Base-by-base conservation (phyloP, 2,113 vertebrate species). In the Camarhynchus parvulus region DNA sequence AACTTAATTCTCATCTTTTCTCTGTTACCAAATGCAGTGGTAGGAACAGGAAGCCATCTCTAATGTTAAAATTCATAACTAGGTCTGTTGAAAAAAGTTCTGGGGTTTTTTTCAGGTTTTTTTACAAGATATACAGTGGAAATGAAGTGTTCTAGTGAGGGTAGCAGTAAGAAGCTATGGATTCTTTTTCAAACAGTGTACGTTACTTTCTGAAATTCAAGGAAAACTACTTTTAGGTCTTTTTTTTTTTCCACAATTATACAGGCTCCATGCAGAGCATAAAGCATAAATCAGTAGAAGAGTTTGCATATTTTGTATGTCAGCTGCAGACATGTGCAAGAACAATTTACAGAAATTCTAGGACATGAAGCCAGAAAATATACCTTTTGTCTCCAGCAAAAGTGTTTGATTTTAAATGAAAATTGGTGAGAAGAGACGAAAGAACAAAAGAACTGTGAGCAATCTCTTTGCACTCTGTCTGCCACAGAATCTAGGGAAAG, bases 401-500 rank as follows among this genome's bases (percentile, higher is more conserved):
- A 82, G 25, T 74, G 66, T 95, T 93, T 95, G 87, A 87, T 96
- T 94, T 94, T 86, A 96, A 94, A 93, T 96, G 91, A 97, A 96
- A 96, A 93, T 96, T 91, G 90, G 88, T 95, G 73, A 95, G 91
- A 94, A 96, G 77, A 93, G 94, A 96, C 44, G 31, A 85, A 94
- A 90, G 76, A 87, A 92, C 91, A 97, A 96, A 97, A 96, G 78
- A 96, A 74, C 92, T 95, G 76, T 35, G 74, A 96, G 93, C 96
- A 96, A 82, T 94, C 91, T 95, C 80, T 96, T 90, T 20, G 22
- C 63, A 89, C 56, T 90, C 63, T 97, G 91, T 83, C 63, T 97
- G 92, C 95, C 88, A 76, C 91, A 94, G 91, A 96, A 96, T 84
- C 90, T 79, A 84, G 95, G 88, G 96, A 93, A 97, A 97, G 91